Conservation (phyloP, 2,888 invertebrate genomes). For the Oegoconia quadripuncta region DNA sequence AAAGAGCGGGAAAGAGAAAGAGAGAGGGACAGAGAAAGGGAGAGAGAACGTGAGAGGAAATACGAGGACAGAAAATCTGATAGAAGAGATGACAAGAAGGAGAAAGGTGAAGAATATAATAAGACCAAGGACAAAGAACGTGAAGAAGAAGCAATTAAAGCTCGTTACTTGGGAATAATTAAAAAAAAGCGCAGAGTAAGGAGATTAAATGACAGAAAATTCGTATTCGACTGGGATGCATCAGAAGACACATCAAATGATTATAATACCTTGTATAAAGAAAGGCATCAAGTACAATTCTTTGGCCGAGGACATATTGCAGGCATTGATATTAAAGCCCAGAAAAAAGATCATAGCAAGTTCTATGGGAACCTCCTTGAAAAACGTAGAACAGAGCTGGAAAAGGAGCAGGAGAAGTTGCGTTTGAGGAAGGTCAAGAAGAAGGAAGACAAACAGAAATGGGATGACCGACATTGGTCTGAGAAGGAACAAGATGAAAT, state of each 20-base stretch:
- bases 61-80: constrained; percentile 76
- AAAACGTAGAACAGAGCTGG: constrained; percentile 95
- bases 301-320: constrained; percentile 98
- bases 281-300: constrained; percentile 97
- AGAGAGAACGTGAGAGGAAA: constrained; percentile 58
- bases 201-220: constrained; percentile 97
- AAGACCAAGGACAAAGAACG: constrained; percentile 91
- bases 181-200: constrained; percentile 96
- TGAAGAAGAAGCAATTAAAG: constrained; percentile 96
- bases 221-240: constrained; percentile 99
- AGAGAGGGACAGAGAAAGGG: constrained; percentile 67
- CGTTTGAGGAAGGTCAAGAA: constrained; percentile 94
- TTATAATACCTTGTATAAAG: constrained; percentile 98
- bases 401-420: constrained; percentile 97
- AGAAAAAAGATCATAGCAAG: constrained; percentile 96
- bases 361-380: constrained; percentile 98
- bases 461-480: constrained; percentile 99
- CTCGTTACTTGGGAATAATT: constrained; percentile 94
- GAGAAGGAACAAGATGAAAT: constrained; percentile 96
- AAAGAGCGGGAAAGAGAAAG: constrained; percentile 65
- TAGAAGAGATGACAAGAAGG: constrained; percentile 68
- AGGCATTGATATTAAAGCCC: constrained; percentile 98
- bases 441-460: constrained; percentile 98
- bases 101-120: constrained; percentile 71
- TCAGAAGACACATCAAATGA: constrained; percentile 99